These are phyloP conservation scores for Hycleus cichorii DNA, from an alignment of 1,140 invertebrate species.

Conservation along the genomic window DNA sequence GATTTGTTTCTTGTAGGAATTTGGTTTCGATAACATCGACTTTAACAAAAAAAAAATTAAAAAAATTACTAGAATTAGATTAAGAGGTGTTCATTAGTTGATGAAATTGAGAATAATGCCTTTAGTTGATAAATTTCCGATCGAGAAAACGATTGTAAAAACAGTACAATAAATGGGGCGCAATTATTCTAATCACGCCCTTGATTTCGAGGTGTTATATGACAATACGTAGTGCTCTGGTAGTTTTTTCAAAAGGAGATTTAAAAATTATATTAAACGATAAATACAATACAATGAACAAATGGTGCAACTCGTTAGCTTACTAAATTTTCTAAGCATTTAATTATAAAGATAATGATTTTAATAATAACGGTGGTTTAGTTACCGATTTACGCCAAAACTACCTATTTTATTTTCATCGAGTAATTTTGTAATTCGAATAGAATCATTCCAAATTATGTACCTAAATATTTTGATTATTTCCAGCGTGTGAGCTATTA, in stretches of 20 bases:
- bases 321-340: constrained; percentile 38
- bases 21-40: constrained; percentile 35
- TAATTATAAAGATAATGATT: constrained; percentile 26
- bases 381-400: constrained; percentile 20
- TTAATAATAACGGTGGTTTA: constrained; percentile 32
- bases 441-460: constrained; percentile 40
- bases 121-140: constrained; percentile 25
- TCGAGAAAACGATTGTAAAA: not conserved
- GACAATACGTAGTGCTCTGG: constrained; percentile 40
- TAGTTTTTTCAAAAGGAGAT: constrained; percentile 24
- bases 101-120: constrained; percentile 20
- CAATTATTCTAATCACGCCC: constrained; percentile 13
- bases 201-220: constrained; percentile 37
- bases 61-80: constrained; percentile 11
- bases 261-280: no score
- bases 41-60: not conserved
- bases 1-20: constrained; percentile 20
- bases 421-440: not conserved
- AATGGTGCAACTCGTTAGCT: constrained; percentile 40
- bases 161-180: constrained; percentile 37
- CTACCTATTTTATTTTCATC: constrained; percentile 20
- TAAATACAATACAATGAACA: constrained; percentile 40
- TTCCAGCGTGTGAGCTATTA: constrained; percentile 36
- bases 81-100: constrained; percentile 5
- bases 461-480: constrained; percentile 36